phyloP scores from a whole-genome alignment of 2,888 invertebrate species.

The Athetis lepigone region DNA sequence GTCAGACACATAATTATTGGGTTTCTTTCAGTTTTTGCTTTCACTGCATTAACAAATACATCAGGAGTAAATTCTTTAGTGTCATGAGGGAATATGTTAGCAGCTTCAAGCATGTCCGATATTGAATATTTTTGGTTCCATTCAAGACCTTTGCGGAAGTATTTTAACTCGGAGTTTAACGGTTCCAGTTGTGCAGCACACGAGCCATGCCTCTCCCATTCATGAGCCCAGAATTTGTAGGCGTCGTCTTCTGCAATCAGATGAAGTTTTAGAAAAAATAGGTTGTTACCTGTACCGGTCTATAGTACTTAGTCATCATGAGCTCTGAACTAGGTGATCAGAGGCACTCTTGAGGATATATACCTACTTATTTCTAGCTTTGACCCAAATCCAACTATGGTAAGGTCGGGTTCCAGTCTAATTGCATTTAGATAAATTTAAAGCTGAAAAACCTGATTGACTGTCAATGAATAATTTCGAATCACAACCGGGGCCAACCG shows the following conservation, averaged over 20 bases:
- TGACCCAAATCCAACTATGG: too few species aligned
- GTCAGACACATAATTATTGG: background rate
- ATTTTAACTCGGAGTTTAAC: constrained; percentile 23
- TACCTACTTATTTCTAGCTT: too few species aligned
- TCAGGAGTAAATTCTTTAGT: background rate
- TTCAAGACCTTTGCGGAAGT: constrained; percentile 29
- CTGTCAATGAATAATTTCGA: too few species aligned
- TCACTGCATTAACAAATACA: constrained; percentile 5
- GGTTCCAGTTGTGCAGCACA: constrained; percentile 7
- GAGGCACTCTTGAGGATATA: too few species aligned
- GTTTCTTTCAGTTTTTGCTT: constrained; percentile 7
- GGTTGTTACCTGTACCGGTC: too few species aligned
- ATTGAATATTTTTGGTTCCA: constrained; percentile 22
- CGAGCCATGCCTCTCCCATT: constrained; percentile 29
- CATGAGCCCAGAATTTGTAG: constrained; percentile 27
- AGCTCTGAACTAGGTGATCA: too few species aligned
- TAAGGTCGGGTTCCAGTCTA: too few species aligned
- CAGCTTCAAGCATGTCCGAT: constrained; percentile 7
- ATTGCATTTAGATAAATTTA: too few species aligned
- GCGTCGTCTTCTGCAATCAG: constrained; percentile 6
- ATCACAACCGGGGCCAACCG: too few species aligned
- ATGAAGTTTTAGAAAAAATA: too few species aligned
- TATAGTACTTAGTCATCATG: too few species aligned
- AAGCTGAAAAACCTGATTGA: too few species aligned
- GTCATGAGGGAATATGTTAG: constrained; percentile 5